Evolutionary conservation across 2,113 vertebrate species (phyloP).

Genomic region (Varanus salvator): DNA sequence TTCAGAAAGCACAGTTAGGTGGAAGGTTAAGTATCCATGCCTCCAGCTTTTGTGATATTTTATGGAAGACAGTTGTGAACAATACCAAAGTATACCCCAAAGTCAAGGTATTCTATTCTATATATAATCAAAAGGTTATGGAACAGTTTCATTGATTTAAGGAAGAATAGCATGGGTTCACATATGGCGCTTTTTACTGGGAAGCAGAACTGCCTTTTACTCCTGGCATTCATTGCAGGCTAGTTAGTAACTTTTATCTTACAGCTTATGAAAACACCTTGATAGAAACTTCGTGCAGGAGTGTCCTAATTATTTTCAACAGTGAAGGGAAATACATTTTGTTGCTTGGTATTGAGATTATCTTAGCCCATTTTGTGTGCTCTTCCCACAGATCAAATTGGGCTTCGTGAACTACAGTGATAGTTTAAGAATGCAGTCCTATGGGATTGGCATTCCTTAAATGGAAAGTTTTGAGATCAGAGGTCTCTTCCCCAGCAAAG

Average conservation of each 20-base stretch:
- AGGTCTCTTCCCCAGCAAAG: too few relatives aligned
- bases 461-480: too few relatives aligned
- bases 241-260: not conserved
- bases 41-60: not conserved
- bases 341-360: not conserved
- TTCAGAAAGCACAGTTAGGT: conserved; percentile 1
- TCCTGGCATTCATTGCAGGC: not conserved
- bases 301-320: not conserved
- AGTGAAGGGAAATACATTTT: not conserved
- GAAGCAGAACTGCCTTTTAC: not conserved
- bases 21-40: not conserved
- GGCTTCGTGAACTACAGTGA: not conserved
- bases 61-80: not conserved
- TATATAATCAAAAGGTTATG: not conserved
- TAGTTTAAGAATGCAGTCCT: too few relatives aligned
- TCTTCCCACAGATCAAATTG: not conserved
- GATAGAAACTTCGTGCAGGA: not conserved
- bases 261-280: not conserved
- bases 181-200: not conserved
- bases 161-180: not conserved
- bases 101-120: not conserved
- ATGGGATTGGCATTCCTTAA: too few relatives aligned
- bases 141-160: not conserved
- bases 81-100: not conserved
- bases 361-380: not conserved